Evolutionary conservation across 2,888 invertebrate species (phyloP), one percentile per base, ranked within the genome.

Genomic region (Drosophila mimetica): DNA sequence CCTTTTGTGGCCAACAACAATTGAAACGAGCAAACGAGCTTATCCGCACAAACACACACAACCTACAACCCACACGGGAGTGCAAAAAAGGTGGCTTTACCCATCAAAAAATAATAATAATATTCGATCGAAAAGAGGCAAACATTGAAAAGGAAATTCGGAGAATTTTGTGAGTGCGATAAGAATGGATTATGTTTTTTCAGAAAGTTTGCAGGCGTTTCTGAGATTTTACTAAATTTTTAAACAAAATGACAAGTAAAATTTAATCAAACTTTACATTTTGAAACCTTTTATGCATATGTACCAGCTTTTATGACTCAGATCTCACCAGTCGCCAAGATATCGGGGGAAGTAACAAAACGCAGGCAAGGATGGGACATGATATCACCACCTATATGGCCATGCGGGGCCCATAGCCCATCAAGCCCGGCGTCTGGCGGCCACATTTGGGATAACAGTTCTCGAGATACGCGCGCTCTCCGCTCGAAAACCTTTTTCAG

Each of bases 401-500:
- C 65, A 47, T 47, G 47, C 67, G 54, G 66, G 52, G 47, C 41
- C 53, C 53, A 36, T 53, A 46, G 47, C 41, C 53, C 53, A 36
- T 53, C 65, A 66, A 57, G 46, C 14, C 55, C 53, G 52, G 51
- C 50, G 50, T 51, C 51, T 69, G 54, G 65, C 64, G 67, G 72
- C 71, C 82, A 86, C 86, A 87, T 82, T 82, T 85, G 79, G 88
- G 84, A 87, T 84, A 87, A 87, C 79, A 77, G 77, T 85, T 53
- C 75, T 79, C 67, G 74, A 82, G 84, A 84, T 87, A 87, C 63
- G 66, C 63, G 66, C 79, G 80, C 42, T 14, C 42, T 14, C 22
- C 36, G 53, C 75, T 74, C 75, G 57, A 72, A 69, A 53, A 60
- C 73, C 74, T 64, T 47, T 74, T 61, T 55, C 69, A 50, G 74